Percentiles rank a stretch among this genome's conserved stretches.
phyloP scores from a whole-genome alignment of 1,140 invertebrate genomes.

The Chironomus tepperi region DNA sequence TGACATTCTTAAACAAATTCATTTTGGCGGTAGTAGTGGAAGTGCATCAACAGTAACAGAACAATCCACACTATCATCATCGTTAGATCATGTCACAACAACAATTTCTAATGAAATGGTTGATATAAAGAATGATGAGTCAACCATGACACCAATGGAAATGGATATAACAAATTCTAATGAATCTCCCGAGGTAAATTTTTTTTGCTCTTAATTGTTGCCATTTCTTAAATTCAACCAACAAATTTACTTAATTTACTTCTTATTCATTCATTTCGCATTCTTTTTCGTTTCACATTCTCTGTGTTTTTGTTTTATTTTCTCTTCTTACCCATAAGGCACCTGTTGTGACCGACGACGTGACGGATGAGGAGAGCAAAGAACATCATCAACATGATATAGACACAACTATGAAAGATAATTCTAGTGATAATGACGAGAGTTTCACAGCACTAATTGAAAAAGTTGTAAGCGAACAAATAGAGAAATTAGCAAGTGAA shows the following conservation, averaged over 20 bases:
- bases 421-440: neutral
- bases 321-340: neutral
- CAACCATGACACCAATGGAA: neutral
- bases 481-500: neutral
- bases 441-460: neutral
- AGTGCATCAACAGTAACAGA: neutral
- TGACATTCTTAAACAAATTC: neutral
- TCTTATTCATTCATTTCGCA: no score
- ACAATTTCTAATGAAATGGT: neutral
- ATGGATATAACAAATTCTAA: neutral
- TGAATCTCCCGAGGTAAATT: conserved; percentile 5
- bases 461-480: neutral
- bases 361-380: neutral
- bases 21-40: neutral
- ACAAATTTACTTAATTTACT: no score
- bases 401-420: neutral
- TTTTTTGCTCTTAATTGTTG: neutral
- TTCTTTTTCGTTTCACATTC: neutral
- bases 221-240: no score
- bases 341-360: neutral
- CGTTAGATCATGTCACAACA: neutral
- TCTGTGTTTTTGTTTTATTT: neutral
- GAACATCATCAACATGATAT: neutral
- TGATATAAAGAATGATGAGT: neutral
- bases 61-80: neutral